Evolutionary conservation across 1,140 invertebrate genomes (phyloP), one percentile per base, ranked within the genome.

Genomic region (Tetramorium alpestre): DNA sequence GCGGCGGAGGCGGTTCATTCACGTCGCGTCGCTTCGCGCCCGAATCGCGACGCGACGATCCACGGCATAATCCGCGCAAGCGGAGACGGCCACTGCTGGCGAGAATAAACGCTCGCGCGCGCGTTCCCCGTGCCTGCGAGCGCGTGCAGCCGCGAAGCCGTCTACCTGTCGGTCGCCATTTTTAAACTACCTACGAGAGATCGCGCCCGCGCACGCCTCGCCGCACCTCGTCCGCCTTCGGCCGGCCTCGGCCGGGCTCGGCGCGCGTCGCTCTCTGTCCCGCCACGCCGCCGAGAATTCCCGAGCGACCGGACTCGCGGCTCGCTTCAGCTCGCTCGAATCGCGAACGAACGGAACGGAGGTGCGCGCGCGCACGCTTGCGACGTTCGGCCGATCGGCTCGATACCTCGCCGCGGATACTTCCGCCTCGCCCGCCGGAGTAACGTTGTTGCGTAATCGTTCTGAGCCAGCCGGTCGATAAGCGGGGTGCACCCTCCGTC

Each of bases 151-250:
- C 89, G 86, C 72, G 60, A 65, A 78, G 88, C 88, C 90, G 77
- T 92, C 89, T 93, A 94, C 91, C 92, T 92, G 92, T 90, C 87
- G 87, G 92, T 88, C 92, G 94, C 94, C 94, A 95, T 95, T 94
- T 95, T 94, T 94, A 93, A 94, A 94, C 93, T 94, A 94, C 93
- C 64, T 67, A 0, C 92, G 93, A 90, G 88, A 90, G 88, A 78
- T 90, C 84, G 76, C 87, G 82, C 90, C 41, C 44, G 54, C 54
- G 60, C 54, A 28, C 25, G 41, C 69, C 47, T 22, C 65, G 56
- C 56, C 72, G 38, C 78, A 41, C 51, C 38, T 22, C 69, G 67
- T 18, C 41, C 54, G 33, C 22, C 3, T 22, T 49, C 44, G 60
- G 28, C 60, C 28, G 13, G 41, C 47, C n/a, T 47, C 65, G 64